phyloP scores from a whole-genome alignment of 2,113 vertebrate genomes.

The Psammodynastes pulverulentus region DNA sequence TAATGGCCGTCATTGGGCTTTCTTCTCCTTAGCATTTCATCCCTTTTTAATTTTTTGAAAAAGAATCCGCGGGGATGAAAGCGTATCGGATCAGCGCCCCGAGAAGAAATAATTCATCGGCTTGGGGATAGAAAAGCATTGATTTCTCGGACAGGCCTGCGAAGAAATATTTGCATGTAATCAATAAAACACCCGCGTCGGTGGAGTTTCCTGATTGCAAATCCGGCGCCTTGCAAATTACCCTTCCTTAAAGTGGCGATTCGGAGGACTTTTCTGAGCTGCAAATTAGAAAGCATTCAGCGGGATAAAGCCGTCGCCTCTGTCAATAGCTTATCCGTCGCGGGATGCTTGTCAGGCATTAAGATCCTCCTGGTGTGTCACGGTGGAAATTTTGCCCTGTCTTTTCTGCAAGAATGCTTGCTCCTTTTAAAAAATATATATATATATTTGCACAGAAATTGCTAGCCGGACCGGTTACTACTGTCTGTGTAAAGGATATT shows the following conservation, averaged over 20 bases:
- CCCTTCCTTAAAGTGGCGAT: not conserved
- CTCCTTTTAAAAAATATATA: not conserved
- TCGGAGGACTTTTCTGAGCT: not conserved
- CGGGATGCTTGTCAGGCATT: not conserved
- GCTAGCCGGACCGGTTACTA: constrained; percentile 20
- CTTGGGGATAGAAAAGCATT: not conserved
- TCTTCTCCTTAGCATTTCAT: not conserved
- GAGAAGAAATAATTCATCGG: not conserved
- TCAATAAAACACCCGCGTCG: not conserved
- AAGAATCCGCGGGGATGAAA: not conserved
- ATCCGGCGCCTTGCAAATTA: not conserved
- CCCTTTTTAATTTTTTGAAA: not conserved
- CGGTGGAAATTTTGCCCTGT: constrained; percentile 3
- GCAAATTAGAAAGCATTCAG: not conserved
- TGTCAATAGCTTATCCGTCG: not conserved
- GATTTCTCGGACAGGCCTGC: not conserved
- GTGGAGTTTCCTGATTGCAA: constrained; percentile 1
- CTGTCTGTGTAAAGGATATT: not conserved
- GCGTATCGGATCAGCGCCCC: not conserved
- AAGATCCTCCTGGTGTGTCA: not conserved
- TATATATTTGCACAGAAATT: constrained; percentile 15
- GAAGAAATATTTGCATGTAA: not conserved
- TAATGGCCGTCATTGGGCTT: not conserved
- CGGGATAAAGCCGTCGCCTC: not conserved
- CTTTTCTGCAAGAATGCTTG: constrained; percentile 8